These are phyloP conservation scores for Torymus tubicola DNA, from an alignment of 2,888 invertebrate species.

Conservation along the genomic window DNA sequence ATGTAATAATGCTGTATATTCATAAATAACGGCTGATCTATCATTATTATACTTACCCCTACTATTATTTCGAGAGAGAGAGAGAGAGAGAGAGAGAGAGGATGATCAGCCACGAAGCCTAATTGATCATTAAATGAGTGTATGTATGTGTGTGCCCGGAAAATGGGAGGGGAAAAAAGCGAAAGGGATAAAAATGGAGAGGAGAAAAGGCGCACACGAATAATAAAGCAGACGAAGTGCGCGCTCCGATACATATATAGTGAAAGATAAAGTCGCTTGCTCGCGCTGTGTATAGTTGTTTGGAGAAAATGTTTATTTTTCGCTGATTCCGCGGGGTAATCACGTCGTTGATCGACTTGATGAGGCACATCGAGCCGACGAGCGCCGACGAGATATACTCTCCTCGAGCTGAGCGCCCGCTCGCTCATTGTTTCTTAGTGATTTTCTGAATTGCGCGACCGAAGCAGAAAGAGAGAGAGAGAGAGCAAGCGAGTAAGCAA, in stretches of 20 bases:
- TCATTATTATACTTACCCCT: slow-evolving; percentile 45
- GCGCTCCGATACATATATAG: background rate
- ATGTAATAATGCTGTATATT: slow-evolving; percentile 41
- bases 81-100: slow-evolving; percentile 18
- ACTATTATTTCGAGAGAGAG: slow-evolving; percentile 47
- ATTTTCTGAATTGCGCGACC: slow-evolving; percentile 73
- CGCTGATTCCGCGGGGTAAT: slow-evolving; percentile 49
- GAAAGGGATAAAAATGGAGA: slow-evolving; percentile 13
- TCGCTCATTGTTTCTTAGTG: slow-evolving; percentile 73
- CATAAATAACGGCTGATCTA: slow-evolving; percentile 50
- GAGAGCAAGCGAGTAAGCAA: background rate
- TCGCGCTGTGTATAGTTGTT: slow-evolving; percentile 11
- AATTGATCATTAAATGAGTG: slow-evolving; percentile 54
- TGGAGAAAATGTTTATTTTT: slow-evolving; percentile 56
- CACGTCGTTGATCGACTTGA: slow-evolving; percentile 55
- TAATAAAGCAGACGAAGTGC: slow-evolving; percentile 38
- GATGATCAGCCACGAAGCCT: slow-evolving; percentile 43
- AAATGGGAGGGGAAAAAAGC: slow-evolving; percentile 11
- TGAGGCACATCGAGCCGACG: slow-evolving; percentile 45
- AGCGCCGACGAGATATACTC: slow-evolving; percentile 45
- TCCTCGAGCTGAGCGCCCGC: slow-evolving; percentile 8
- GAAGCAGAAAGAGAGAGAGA: slow-evolving; percentile 57
- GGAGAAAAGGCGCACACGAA: slow-evolving; percentile 7
- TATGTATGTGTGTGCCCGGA: slow-evolving; percentile 10
- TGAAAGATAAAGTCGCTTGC: background rate